Evolutionary conservation across 2,888 invertebrate species (phyloP).

Genomic region (Panzeria rudis): DNA sequence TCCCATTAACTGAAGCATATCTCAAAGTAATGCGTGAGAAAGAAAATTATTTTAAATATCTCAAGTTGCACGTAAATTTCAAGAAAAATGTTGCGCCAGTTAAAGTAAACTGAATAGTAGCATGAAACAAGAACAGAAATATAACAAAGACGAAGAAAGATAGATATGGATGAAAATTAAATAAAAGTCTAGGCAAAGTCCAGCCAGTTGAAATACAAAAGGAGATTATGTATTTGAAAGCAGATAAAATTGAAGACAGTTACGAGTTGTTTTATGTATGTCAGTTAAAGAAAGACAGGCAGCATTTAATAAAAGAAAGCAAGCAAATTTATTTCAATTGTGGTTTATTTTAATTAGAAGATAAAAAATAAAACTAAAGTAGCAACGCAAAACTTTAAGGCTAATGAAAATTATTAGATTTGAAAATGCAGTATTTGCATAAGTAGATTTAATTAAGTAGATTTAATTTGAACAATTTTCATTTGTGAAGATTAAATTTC

Average conservation of each 20-base stretch:
- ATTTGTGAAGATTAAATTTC: too few species aligned
- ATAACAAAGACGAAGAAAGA: neutral
- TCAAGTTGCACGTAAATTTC: slow-evolving; percentile 40
- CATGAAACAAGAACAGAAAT: neutral
- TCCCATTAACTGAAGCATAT: slow-evolving; percentile 80
- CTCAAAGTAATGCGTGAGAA: slow-evolving; percentile 83
- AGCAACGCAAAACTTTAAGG: too few species aligned
- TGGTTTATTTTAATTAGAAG: slow-evolving; percentile 8
- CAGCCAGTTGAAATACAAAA: slow-evolving; percentile 14
- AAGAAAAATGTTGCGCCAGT: slow-evolving; percentile 12
- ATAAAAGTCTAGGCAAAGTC: slow-evolving; percentile 8
- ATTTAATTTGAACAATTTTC: too few species aligned
- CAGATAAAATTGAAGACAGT: slow-evolving; percentile 19
- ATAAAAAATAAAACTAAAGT: neutral
- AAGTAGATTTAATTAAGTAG: too few species aligned
- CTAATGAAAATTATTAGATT: too few species aligned
- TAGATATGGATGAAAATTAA: neutral
- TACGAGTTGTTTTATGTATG: slow-evolving; percentile 33
- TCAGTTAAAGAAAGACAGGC: neutral
- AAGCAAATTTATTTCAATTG: neutral
- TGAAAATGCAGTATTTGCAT: too few species aligned
- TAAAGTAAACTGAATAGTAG: slow-evolving; percentile 4
- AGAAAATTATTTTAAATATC: slow-evolving; percentile 65
- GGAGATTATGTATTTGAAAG: slow-evolving; percentile 1
- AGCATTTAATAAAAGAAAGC: neutral